phyloP scores from a whole-genome alignment of 2,113 vertebrate genomes.

The Glareola pratincola region DNA sequence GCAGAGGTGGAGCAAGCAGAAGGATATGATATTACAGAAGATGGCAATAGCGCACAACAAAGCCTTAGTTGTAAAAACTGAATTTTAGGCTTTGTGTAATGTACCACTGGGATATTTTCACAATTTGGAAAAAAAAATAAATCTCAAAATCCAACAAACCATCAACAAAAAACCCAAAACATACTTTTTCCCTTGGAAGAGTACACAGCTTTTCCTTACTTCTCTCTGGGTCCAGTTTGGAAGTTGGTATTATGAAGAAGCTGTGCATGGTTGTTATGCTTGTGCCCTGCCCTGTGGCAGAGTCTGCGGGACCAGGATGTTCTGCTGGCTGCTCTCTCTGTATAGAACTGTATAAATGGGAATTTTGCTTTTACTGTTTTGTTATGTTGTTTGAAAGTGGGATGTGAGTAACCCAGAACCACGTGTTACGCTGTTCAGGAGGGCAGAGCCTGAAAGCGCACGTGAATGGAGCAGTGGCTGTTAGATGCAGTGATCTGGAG shows the following conservation, averaged over 20 bases:
- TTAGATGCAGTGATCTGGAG: neutral
- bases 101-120: neutral
- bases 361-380: neutral
- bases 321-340: neutral
- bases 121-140: neutral
- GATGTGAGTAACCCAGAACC: neutral
- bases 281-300: neutral
- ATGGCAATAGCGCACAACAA: neutral
- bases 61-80: neutral
- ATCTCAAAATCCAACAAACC: too few relatives aligned
- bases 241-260: neutral
- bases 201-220: neutral
- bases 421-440: neutral
- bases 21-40: neutral
- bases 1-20: neutral
- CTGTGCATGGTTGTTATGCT: accelerated
- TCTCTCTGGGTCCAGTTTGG: neutral
- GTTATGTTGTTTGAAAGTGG: neutral
- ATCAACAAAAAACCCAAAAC: neutral
- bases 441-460: neutral
- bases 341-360: neutral
- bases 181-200: neutral
- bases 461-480: accelerated
- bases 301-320: neutral
- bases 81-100: neutral